Percentiles rank a stretch among this genome's conserved stretches.
phyloP scores from a whole-genome alignment of 2,888 invertebrate genomes.

The Idaea straminata region DNA sequence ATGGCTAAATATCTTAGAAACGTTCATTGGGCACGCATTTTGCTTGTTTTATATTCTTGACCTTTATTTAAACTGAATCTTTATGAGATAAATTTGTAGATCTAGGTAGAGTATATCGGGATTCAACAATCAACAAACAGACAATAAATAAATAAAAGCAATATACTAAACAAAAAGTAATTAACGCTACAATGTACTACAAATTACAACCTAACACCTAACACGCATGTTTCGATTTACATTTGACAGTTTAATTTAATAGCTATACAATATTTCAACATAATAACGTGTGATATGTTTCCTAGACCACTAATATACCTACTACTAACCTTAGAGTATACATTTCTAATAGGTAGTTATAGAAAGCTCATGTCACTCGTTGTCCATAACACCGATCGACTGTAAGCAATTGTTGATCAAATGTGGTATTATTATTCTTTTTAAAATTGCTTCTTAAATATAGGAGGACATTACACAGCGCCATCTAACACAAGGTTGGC shows the following conservation, averaged over 20 bases:
- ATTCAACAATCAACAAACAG: too few relatives aligned
- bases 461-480: too few relatives aligned
- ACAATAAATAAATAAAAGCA: neutral
- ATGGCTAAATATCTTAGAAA: neutral
- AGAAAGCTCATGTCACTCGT: too few relatives aligned
- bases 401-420: too few relatives aligned
- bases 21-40: neutral
- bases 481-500: too few relatives aligned
- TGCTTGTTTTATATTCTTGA: neutral
- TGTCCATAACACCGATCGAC: too few relatives aligned
- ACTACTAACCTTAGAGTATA: too few relatives aligned
- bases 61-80: neutral
- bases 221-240: neutral
- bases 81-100: neutral
- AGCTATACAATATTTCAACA: neutral
- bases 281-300: neutral
- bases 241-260: neutral
- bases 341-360: too few relatives aligned
- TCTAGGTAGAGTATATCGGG: neutral
- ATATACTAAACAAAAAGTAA: neutral
- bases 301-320: neutral
- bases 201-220: neutral
- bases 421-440: too few relatives aligned
- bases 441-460: too few relatives aligned
- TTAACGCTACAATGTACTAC: neutral